phyloP scores from a whole-genome alignment of 2,113 vertebrate genomes.

The Pterocles gutturalis region DNA sequence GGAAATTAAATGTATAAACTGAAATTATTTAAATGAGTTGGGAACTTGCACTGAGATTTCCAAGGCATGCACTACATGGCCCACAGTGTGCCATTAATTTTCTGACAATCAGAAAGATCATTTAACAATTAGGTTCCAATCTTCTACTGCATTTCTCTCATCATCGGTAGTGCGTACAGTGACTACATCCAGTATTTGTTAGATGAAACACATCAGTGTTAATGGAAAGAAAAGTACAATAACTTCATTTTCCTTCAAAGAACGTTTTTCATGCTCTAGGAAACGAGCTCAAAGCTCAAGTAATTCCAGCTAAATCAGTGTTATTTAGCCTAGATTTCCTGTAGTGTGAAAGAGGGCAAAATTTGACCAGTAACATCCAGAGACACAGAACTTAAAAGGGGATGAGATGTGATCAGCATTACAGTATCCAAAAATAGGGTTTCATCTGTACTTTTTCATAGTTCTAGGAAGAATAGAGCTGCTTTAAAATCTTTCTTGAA shows the following conservation, averaged over 20 bases:
- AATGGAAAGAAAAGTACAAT: background rate
- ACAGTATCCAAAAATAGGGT: background rate
- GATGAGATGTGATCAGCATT: background rate
- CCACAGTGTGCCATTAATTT: background rate
- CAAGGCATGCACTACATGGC: constrained; percentile 1
- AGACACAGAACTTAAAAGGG: background rate
- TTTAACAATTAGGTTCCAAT: constrained; percentile 20
- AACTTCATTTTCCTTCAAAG: background rate
- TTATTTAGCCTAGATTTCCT: constrained; percentile 24
- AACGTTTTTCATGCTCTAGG: constrained; percentile 1
- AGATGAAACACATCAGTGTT: background rate
- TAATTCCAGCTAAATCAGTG: constrained; percentile 32
- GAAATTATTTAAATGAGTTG: constrained; percentile 51
- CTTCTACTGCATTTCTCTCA: constrained; percentile 1
- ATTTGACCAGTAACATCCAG: background rate
- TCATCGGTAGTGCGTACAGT: background rate
- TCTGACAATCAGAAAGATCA: background rate
- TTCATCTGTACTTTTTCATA: background rate
- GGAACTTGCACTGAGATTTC: background rate
- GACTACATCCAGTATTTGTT: background rate
- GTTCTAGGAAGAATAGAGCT: background rate
- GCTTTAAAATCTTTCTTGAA: background rate
- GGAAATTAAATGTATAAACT: constrained; percentile 60
- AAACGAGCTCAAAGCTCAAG: background rate
- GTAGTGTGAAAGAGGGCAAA: background rate